A percentile compares a stretch with the other conserved stretches of the same genome.
Evolutionary conservation across 2,113 vertebrate genomes (phyloP).

Genomic region (Syrrhaptes paradoxus): DNA sequence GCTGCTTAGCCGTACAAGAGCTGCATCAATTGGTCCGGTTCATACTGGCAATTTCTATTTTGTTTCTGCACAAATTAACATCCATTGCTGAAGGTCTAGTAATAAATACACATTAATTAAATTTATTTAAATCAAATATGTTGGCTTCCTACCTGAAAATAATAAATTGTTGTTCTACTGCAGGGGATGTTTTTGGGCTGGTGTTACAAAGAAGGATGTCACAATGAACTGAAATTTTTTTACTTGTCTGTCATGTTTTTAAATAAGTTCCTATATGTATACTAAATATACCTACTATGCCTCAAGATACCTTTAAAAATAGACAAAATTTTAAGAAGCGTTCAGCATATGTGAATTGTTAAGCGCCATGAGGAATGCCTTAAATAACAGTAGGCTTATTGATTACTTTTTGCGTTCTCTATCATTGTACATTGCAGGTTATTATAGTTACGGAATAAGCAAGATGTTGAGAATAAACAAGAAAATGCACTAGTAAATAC

Average conservation of each 20-base stretch:
- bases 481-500: not conserved
- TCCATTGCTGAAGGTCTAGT: not conserved
- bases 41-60: not conserved
- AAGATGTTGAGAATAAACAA: not conserved
- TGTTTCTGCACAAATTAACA: not conserved
- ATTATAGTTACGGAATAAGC: not conserved
- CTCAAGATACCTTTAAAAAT: not conserved
- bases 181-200: not conserved
- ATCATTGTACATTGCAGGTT: not conserved
- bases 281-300: not conserved
- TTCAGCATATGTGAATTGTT: not conserved
- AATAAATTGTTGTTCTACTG: not conserved
- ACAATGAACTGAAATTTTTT: not conserved
- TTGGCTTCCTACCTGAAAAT: not conserved
- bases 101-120: not conserved
- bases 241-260: not conserved
- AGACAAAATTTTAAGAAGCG: not conserved
- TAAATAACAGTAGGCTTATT: not conserved
- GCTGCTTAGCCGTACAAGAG: not conserved
- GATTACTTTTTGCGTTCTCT: not conserved
- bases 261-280: not conserved
- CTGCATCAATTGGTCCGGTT: not conserved
- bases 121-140: not conserved
- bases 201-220: not conserved
- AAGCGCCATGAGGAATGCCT: not conserved